Conservation (phyloP, 2,888 invertebrate species). For the Ptychoptera contaminata region DNA sequence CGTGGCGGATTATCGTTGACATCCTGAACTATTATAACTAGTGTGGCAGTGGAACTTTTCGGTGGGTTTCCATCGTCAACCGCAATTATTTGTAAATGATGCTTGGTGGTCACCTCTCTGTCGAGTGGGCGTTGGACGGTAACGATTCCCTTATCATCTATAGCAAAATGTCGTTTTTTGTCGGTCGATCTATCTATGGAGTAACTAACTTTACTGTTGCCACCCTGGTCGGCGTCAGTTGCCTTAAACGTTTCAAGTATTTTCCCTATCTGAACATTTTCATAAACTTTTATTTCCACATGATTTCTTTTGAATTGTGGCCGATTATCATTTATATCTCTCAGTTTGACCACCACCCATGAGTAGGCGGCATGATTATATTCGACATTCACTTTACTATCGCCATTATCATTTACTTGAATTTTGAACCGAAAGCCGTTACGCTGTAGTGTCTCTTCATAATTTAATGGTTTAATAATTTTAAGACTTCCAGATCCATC, state of each 20-base stretch:
- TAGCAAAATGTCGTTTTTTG: conserved; percentile 82
- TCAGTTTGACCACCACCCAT: conserved; percentile 82
- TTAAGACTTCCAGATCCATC: conserved; percentile 34
- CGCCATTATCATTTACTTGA: conserved; percentile 29
- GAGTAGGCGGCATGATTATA: conserved; percentile 90
- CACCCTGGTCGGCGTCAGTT: conserved; percentile 89
- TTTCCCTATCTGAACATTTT: conserved; percentile 83
- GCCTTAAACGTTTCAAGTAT: conserved; percentile 88
- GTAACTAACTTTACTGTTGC: conserved; percentile 80
- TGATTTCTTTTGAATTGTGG: conserved; percentile 88
- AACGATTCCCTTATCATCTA: conserved; percentile 88
- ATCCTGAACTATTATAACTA: conserved; percentile 88
- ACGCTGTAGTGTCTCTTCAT: conserved; percentile 34
- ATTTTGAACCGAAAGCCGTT: conserved; percentile 35
- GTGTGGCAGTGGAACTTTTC: conserved; percentile 82
- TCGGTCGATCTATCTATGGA: conserved; percentile 87
- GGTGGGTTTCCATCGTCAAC: conserved; percentile 89
- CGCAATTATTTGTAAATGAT: conserved; percentile 91
- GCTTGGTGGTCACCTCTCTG: conserved; percentile 85
- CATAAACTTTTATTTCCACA: conserved; percentile 80
- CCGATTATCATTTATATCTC: conserved; percentile 95
- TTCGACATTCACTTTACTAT: conserved; percentile 47
- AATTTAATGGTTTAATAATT: conserved; percentile 36
- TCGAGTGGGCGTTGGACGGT: conserved; percentile 85
- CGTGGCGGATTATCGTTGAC: conserved; percentile 92